Conservation (phyloP, 2,888 invertebrate species). For the Myopa testacea region DNA sequence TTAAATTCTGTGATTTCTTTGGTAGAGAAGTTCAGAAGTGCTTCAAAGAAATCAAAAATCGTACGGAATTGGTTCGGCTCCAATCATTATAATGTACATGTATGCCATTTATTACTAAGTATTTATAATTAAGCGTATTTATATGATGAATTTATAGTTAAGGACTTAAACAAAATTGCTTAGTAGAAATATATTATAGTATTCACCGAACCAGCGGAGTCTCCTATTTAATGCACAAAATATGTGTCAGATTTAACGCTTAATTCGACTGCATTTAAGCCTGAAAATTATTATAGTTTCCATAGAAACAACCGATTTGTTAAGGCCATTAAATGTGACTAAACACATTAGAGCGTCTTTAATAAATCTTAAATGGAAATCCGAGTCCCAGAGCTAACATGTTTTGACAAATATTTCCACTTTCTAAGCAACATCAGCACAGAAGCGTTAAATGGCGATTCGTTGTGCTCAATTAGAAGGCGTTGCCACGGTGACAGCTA, state of each 20-base stretch:
- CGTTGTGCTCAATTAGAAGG: conserved; percentile 48
- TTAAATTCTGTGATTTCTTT: too few relatives aligned
- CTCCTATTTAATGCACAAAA: background rate
- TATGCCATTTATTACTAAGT: too few relatives aligned
- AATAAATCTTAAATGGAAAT: background rate
- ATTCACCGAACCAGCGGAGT: too few relatives aligned
- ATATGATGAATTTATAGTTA: too few relatives aligned
- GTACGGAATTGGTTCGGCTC: too few relatives aligned
- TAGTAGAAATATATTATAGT: too few relatives aligned
- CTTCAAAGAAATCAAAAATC: too few relatives aligned
- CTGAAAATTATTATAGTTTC: background rate
- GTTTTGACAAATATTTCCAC: conserved; percentile 13
- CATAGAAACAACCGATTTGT: background rate
- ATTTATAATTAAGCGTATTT: too few relatives aligned
- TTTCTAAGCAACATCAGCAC: background rate
- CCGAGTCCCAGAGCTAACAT: background rate
- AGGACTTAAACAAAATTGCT: too few relatives aligned
- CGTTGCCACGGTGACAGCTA: conserved; percentile 40
- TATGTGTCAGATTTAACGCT: background rate
- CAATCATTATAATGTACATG: too few relatives aligned
- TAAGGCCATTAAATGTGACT: background rate
- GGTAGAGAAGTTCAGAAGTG: too few relatives aligned
- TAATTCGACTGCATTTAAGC: background rate
- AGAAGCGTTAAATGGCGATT: conserved; percentile 45
- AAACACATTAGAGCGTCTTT: background rate